Evolutionary conservation across 2,888 invertebrate genomes (phyloP).

Genomic region (Rambutsinella grinnellia): DNA sequence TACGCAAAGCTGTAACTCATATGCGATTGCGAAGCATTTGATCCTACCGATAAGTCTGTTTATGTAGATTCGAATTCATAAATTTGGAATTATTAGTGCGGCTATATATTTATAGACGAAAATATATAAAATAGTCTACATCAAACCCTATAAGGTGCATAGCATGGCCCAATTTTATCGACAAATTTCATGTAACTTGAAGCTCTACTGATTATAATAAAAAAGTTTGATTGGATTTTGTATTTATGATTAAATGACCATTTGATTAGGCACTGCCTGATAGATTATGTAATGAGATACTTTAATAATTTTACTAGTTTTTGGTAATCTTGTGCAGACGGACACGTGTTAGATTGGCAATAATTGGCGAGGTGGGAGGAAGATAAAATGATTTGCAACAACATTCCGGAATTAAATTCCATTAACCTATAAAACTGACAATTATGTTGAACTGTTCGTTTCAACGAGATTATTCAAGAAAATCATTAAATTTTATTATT

Average conservation of each 20-base stretch:
- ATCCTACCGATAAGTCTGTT: no score
- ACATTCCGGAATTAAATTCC: conserved; percentile 26
- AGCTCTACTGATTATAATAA: neutral
- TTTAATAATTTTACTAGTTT: neutral
- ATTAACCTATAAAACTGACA: conserved; percentile 25
- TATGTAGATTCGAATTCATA: neutral
- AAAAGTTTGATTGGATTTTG: neutral
- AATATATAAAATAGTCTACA: neutral
- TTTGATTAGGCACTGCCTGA: neutral
- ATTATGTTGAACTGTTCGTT: neutral
- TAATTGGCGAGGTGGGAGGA: conserved; percentile 1
- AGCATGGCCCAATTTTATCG: neutral
- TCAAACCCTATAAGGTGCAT: neutral
- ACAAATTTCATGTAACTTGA: neutral
- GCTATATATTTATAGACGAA: neutral
- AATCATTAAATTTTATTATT: no score
- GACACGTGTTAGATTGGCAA: neutral
- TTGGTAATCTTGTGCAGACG: neutral
- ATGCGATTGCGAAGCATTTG: no score
- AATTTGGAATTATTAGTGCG: neutral
- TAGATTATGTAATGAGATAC: neutral
- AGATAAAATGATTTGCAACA: neutral
- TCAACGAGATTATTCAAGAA: no score
- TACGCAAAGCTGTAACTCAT: no score
- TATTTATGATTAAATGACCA: neutral